phyloP scores from a whole-genome alignment of 2,113 vertebrate species.

The Camelus dromedarius region DNA sequence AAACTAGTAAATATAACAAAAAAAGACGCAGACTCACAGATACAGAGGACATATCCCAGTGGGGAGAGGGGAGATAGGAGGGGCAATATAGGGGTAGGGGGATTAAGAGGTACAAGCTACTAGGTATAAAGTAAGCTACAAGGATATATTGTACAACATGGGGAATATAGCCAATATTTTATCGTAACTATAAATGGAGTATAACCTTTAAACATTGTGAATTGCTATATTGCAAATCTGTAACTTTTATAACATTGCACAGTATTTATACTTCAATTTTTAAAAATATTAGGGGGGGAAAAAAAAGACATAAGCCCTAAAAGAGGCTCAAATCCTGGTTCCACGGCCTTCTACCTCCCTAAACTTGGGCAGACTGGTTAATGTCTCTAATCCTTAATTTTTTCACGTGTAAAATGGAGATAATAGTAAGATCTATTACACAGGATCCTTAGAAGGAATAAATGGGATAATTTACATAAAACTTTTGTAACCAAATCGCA shows the following conservation, averaged over 20 bases:
- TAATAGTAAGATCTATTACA: not conserved
- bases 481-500: not conserved
- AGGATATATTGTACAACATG: not conserved
- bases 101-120: not conserved
- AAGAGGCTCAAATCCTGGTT: not conserved
- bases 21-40: not conserved
- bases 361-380: not conserved
- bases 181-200: not conserved
- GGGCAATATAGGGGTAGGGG: not conserved
- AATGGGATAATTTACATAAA: not conserved
- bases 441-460: not conserved
- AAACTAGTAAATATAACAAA: not conserved
- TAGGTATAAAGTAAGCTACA: not conserved
- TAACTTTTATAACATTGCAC: not conserved
- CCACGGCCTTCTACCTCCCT: not conserved
- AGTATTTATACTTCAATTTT: not conserved
- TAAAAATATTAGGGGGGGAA: not conserved
- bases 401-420: not conserved
- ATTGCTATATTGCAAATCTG: not conserved
- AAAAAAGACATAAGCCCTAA: not conserved
- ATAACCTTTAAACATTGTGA: not conserved
- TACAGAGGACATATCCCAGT: not conserved
- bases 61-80: not conserved
- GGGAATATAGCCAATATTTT: not conserved
- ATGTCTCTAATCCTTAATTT: not conserved